phyloP scores from a whole-genome alignment of 2,888 invertebrate genomes.

The Drosophila lutescens region DNA sequence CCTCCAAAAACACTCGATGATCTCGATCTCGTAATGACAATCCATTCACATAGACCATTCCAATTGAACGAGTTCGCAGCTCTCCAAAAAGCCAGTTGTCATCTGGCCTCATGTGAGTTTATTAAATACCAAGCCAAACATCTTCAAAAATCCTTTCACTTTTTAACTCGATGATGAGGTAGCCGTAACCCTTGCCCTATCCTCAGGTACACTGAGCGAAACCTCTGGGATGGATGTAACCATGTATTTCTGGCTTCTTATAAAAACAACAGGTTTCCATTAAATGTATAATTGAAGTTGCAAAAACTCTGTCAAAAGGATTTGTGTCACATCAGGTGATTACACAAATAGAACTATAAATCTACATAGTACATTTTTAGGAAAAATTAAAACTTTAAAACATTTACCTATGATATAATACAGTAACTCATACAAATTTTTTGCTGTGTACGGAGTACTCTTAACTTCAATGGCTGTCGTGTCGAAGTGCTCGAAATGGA shows the following conservation, averaged over 20 bases:
- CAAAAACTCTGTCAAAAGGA: too few species aligned
- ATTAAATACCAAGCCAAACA: conserved; percentile 30
- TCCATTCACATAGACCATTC: conserved; percentile 22
- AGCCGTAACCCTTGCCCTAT: conserved; percentile 25
- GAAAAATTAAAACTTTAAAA: too few species aligned
- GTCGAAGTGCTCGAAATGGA: conserved; percentile 38
- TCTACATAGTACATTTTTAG: too few species aligned
- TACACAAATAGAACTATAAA: too few species aligned
- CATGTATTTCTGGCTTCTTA: too few species aligned
- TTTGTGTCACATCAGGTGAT: too few species aligned
- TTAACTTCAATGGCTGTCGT: conserved; percentile 42
- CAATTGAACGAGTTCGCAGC: conserved; percentile 34
- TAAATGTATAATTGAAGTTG: too few species aligned
- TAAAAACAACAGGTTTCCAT: too few species aligned
- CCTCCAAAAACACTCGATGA: conserved; percentile 18
- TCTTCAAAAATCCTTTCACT: conserved; percentile 74
- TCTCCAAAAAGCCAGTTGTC: conserved; percentile 35
- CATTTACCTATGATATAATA: too few species aligned
- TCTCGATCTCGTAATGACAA: conserved; percentile 26
- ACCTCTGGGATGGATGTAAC: neutral
- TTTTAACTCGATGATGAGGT: conserved; percentile 37
- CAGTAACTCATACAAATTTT: neutral
- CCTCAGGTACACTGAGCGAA: conserved; percentile 1
- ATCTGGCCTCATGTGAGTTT: conserved; percentile 43
- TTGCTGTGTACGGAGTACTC: conserved; percentile 48